A percentile compares a stretch with the other conserved stretches of the same genome.
Evolutionary conservation across 2,888 invertebrate genomes (phyloP).

Genomic region (Eupelmus urozonus): DNA sequence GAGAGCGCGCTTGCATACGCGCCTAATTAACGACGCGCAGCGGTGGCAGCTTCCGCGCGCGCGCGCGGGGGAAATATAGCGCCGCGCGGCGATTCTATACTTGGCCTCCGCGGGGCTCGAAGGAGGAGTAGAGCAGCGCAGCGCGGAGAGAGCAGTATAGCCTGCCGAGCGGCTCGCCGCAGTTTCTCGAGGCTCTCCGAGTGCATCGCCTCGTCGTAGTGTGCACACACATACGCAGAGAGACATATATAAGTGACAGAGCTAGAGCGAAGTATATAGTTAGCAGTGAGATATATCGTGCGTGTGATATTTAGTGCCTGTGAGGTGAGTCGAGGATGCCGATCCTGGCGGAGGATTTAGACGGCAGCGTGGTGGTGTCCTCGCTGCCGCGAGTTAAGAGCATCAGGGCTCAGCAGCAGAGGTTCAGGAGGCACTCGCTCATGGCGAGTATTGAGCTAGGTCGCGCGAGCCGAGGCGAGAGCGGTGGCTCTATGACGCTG

Average conservation of each 20-base stretch:
- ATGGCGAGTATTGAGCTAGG: conserved; percentile 35
- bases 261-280: no score
- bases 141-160: conserved; percentile 31
- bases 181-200: conserved; percentile 46
- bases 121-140: conserved; percentile 22
- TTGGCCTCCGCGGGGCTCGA: conserved; percentile 29
- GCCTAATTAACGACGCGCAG: conserved; percentile 21
- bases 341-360: conserved; percentile 31
- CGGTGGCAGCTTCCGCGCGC: no score
- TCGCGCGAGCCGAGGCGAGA: not conserved
- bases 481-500: no score
- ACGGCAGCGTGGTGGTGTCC: conserved; percentile 38
- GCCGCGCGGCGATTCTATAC: conserved; percentile 47
- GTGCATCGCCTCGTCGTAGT: conserved; percentile 39
- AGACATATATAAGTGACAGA: no score
- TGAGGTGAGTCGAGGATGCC: conserved; percentile 19
- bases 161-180: conserved; percentile 28
- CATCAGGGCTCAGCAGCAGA: conserved; percentile 33
- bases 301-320: not conserved
- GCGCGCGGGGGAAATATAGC: no score
- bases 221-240: no score
- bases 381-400: conserved; percentile 51
- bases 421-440: conserved; percentile 39
- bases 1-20: no score
- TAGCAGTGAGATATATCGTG: no score